Base-by-base conservation (phyloP, 2,797 vertebrate genomes). In the Schizopygopsis pylzovi region DNA sequence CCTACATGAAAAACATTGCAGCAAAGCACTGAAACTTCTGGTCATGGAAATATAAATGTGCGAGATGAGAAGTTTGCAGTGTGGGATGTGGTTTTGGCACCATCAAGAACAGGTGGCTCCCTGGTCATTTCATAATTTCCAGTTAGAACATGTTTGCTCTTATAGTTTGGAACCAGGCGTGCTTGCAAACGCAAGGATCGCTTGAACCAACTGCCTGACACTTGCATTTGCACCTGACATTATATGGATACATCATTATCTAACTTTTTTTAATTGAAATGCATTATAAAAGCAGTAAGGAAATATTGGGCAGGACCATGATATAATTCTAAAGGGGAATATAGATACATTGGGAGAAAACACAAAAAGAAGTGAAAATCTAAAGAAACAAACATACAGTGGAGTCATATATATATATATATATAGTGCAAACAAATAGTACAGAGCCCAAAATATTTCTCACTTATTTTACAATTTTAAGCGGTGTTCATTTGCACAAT, bases 71-170 rank as follows among this genome's bases (percentile, higher is more conserved):
- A 87, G 89, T 89, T 86, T 92, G 89, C 52, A 65, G 59, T 83
- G 87, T 90, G 89, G 80, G 85, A 89, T 92, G 85, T 91, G 83
- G 89, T 86, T 91, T 85, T 91, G 86, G 88, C 67, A 85, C 87
- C 89, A 91, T 90, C 85, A 87, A 85, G 82, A 77, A 59, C 86
- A 86, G 88, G 84, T 82, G 82, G 71, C 61, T 93, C 88, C 90
- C 82, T 47, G 90, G 91, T 87, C 93, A 93, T 94, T 93, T 88
- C 92, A 92, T 92, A 86, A 93, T 92, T 92, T 90, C 92, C 37
- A 89, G 83, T 92, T 92, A 68, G 80, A 89, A 87, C 56, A 81
- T 85, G 90, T 87, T 86, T 54, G 77, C 61, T 84, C 85, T 91
- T 87, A 91, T 90, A 92, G 49, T 13, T 61, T 77, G 52, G 79